Base-by-base conservation (phyloP, 2,797 vertebrate species). In the Notolabrus celidotus region DNA sequence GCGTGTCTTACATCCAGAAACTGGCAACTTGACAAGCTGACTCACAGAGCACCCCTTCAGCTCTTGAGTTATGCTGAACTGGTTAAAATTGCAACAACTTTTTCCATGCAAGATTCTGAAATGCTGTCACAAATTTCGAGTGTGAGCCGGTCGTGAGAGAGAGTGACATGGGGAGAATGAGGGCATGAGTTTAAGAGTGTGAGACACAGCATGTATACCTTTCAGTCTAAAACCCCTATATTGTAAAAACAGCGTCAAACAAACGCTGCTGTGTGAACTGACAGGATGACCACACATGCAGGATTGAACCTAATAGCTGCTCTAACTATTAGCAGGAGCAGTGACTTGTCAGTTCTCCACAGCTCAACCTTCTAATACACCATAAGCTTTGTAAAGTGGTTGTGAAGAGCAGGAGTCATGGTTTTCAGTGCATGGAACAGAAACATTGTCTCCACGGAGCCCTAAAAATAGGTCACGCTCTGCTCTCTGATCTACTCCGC, bases 391-490 rank as follows among this genome's bases (percentile, higher is more conserved):
- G 60, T 62, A 67, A 84, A 87, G 71, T 63, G 68, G 65, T 75
- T 77, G 77, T 77, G 67, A 86, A 77, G 82, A 82, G 83, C 71
- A 85, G 75, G 71, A 82, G 74, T 89, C 85, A 82, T 85, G 82
- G 77, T 88, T 91, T 84, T 78, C 82, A 82, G 80, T 70, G 79
- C 77, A 85, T 65, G 65, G 71, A 90, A 86, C 60, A 84, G 79
- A 89, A 88, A 88, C 72, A 89, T 86, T 79, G 83, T 90, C 83
- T 91, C 88, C 65, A 61, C 34, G 68, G 89, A 90, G 87, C 80
- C 84, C 78, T 60, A 73, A 84, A 92, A 92, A 90, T 92, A 90
- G 90, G 90, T 90, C 91, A 93, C 59, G 86, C 87, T 87, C 88
- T 83, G 84, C 84, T 91, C 87, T 92, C 86, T 91, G 91, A 90